Evolutionary conservation across 2,113 vertebrate species (phyloP), one percentile per base, ranked within the genome.

Genomic region (Toxotes chatareus): DNA sequence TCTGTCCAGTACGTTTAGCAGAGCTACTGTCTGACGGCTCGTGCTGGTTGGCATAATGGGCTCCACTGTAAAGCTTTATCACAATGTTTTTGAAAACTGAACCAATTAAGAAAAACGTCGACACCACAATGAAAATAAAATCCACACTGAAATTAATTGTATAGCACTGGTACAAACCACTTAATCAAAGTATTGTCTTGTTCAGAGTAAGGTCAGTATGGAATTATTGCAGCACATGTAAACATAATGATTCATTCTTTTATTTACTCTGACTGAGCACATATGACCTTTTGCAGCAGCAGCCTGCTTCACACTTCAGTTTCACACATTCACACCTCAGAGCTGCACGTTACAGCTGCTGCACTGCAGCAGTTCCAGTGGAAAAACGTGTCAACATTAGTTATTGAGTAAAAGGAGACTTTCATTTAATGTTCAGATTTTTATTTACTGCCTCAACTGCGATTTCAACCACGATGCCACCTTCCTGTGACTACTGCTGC

Each of bases 271-370:
- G 55, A 36, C 76, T 12, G 64, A 60, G 51, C 49, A 21, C 42
- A 64, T 2, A 0, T 9, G 19, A 81, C 38, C 31, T 73, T 74
- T 56, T 16, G 3, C 62, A 32, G 77, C 49, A 34, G 62, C 60
- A 0, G 11, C 60, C 69, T 16, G 56, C 59, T 65, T 75, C 51
- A 65, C 71, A 36, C 79, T 44, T 11, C 10, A 40, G 11, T 57
- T 10, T 79, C 66, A 65, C 67, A 62, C 55, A 27, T 70, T 74
- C 59, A 73, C 73, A 61, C 80, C 73, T 83, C 67, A 53, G 79
- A 69, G 60, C 34, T 46, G 11, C 9, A 27, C 38, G 32, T 73
- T 65, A 53, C 64, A 53, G 65, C 51, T 53, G 62, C 31, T 44
- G 67, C 7, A 3, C 57, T n/a, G 31, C 9, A 9, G 65, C 14